These are phyloP conservation scores for Drosophila grimshawi DNA, from an alignment of 1,140 invertebrate genomes.

Conservation along the genomic window DNA sequence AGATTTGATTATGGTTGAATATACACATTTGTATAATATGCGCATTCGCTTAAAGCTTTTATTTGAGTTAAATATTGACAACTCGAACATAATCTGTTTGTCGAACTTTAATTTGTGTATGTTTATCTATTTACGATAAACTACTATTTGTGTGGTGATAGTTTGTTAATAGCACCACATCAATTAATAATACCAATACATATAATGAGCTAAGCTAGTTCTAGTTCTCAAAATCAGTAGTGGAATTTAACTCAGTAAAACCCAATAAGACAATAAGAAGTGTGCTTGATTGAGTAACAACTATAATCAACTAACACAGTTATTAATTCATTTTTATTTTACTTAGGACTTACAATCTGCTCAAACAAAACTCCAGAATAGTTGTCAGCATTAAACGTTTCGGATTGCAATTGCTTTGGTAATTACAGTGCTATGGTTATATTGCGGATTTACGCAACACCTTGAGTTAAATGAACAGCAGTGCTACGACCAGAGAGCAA, in stretches of 20 bases:
- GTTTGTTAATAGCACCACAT: too few species aligned
- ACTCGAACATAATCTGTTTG: neutral
- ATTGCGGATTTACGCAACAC: constrained; percentile 6
- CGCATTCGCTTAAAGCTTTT: neutral
- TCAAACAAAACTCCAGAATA: too few species aligned
- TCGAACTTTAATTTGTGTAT: neutral
- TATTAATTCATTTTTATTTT: too few species aligned
- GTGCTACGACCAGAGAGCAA: constrained; percentile 17
- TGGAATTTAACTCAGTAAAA: too few species aligned
- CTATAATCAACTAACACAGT: too few species aligned
- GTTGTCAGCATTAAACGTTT: neutral
- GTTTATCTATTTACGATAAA: neutral
- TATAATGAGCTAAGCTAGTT: too few species aligned
- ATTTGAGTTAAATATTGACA: neutral
- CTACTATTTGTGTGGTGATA: neutral
- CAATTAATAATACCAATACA: too few species aligned
- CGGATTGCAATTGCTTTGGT: neutral
- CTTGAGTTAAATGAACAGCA: neutral
- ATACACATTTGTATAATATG: neutral
- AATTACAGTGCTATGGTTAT: neutral
- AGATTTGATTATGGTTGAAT: neutral
- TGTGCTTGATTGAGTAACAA: too few species aligned
- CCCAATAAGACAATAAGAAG: too few species aligned
- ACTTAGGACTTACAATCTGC: too few species aligned
- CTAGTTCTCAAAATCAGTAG: too few species aligned